Percentiles rank a stretch among this genome's conserved stretches.
phyloP scores from a whole-genome alignment of 2,113 vertebrate genomes.

The Pelmatolapia mariae region DNA sequence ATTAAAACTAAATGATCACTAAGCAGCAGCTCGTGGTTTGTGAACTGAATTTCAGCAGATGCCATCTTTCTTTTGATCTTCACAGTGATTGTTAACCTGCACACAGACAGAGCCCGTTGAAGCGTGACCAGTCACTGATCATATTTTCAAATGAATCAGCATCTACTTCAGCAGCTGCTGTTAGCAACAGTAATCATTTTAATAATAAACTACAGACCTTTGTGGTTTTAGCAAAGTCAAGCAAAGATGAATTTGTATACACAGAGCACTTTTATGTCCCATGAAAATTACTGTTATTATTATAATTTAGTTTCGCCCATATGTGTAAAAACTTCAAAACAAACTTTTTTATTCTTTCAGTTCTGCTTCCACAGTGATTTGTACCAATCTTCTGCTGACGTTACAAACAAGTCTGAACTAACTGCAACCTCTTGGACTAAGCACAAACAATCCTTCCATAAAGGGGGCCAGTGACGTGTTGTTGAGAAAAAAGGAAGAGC shows the following conservation, averaged over 20 bases:
- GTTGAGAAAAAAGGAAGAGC: not conserved
- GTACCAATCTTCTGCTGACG: not conserved
- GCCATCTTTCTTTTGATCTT: not conserved
- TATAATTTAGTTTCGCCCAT: not conserved
- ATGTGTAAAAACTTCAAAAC: not conserved
- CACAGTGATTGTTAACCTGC: not conserved
- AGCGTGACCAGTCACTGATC: not conserved
- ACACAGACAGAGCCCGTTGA: not conserved
- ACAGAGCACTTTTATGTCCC: not conserved
- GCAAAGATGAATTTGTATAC: not conserved
- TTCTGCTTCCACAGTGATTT: not conserved
- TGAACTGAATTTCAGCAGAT: not conserved
- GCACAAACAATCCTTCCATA: not conserved
- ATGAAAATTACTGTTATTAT: not conserved
- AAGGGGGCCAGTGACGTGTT: rapidly evolving
- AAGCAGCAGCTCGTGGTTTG: not conserved
- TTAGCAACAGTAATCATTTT: not conserved
- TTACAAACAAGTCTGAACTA: not conserved
- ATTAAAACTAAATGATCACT: not conserved
- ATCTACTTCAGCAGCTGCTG: not conserved
- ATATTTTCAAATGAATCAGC: not conserved
- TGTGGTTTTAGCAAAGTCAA: not conserved
- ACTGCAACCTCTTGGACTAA: rapidly evolving
- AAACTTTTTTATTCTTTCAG: not conserved
- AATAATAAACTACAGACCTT: not conserved